phyloP scores from a whole-genome alignment of 2,797 vertebrate genomes.

The Pogonophryne albipinna region DNA sequence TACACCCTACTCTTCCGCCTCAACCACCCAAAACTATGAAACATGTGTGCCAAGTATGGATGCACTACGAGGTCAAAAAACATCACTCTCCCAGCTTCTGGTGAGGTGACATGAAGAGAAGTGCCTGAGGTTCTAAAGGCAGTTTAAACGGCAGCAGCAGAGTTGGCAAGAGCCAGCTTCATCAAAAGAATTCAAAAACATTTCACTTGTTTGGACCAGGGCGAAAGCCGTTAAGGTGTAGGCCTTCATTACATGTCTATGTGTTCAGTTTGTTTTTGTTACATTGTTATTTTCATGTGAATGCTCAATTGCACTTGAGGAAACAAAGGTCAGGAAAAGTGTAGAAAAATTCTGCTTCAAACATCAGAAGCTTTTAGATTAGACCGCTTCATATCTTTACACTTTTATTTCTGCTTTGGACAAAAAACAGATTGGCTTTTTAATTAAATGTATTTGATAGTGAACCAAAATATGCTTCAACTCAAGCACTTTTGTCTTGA shows the following conservation, averaged over 20 bases:
- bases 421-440: slow-evolving; percentile 26
- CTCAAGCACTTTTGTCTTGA: slow-evolving; percentile 31
- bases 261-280: slow-evolving; percentile 48
- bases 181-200: slow-evolving; percentile 20
- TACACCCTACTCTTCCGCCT: slow-evolving; percentile 50
- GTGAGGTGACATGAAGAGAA: slow-evolving; percentile 63
- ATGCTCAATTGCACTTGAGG: slow-evolving; percentile 78
- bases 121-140: slow-evolving; percentile 79
- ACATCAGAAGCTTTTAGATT: slow-evolving; percentile 26
- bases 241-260: slow-evolving; percentile 63
- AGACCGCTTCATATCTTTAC: slow-evolving; percentile 40
- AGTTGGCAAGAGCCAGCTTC: slow-evolving; percentile 30
- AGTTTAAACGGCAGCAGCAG: slow-evolving; percentile 23
- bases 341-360: slow-evolving; percentile 20
- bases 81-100: slow-evolving; percentile 25
- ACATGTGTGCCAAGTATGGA: slow-evolving; percentile 75
- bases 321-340: slow-evolving; percentile 67
- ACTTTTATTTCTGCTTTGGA: slow-evolving; percentile 7
- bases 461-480: slow-evolving; percentile 63
- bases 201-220: slow-evolving; percentile 27
- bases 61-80: slow-evolving; percentile 28
- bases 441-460: neutral
- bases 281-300: slow-evolving; percentile 51
- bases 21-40: slow-evolving; percentile 32
- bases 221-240: slow-evolving; percentile 48